Conservation (phyloP, 2,797 vertebrate genomes). For the Macrochelys suwanniensis region DNA sequence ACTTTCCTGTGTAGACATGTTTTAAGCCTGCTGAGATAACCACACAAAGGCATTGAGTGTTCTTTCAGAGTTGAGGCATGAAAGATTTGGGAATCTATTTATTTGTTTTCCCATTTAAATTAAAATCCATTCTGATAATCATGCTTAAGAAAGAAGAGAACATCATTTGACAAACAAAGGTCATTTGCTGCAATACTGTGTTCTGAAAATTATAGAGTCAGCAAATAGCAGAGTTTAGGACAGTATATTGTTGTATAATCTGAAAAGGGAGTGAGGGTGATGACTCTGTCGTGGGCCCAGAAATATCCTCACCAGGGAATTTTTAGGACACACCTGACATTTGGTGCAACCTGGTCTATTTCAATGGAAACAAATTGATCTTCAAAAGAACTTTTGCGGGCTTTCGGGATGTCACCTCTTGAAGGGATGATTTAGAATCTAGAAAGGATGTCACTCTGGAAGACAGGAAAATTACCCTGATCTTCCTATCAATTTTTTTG, state of each 20-base stretch:
- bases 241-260: not conserved
- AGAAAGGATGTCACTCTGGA: not conserved
- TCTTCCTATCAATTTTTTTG: conserved; percentile 1
- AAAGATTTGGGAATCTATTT: not conserved
- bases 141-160: not conserved
- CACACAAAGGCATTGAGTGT: not conserved
- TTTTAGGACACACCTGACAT: not conserved
- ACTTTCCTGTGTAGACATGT: not conserved
- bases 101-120: conserved; percentile 6
- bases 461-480: not conserved
- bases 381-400: not conserved
- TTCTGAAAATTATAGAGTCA: not conserved
- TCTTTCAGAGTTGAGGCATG: too few species aligned
- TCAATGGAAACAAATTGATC: not conserved
- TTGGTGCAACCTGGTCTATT: not conserved
- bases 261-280: not conserved
- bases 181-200: not conserved
- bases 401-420: not conserved
- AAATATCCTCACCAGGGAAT: not conserved
- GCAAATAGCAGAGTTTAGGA: not conserved
- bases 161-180: not conserved
- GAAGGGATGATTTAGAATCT: not conserved
- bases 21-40: not conserved
- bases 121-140: not conserved
- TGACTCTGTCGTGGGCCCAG: not conserved